Evolutionary conservation across 1,140 invertebrate species (phyloP).

Genomic region (Chlorops oryzae): DNA sequence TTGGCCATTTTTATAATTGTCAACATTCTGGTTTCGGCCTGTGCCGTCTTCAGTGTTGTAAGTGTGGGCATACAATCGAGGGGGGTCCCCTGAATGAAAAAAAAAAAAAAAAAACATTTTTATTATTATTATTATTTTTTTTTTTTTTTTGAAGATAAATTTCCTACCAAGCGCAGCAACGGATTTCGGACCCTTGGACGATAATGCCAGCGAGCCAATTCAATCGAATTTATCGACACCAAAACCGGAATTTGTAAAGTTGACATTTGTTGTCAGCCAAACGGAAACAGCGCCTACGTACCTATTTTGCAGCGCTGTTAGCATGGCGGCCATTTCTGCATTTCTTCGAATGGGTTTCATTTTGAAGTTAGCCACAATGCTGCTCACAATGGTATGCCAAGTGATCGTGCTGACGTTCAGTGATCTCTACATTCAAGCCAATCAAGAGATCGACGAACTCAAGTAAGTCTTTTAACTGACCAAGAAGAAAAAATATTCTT

Average conservation of each 20-base stretch:
- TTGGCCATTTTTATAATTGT: constrained; percentile 62
- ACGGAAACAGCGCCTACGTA: constrained; percentile 54
- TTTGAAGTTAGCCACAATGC: constrained; percentile 72
- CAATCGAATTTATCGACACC: too few species aligned
- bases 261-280: too few species aligned
- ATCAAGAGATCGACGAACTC: constrained; percentile 43
- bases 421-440: constrained; percentile 58
- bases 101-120: background rate
- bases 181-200: too few species aligned
- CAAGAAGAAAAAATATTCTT: background rate
- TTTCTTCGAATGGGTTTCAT: constrained; percentile 79
- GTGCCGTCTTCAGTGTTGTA: constrained; percentile 66
- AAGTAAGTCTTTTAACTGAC: constrained; percentile 53
- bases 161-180: too few species aligned
- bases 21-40: constrained; percentile 59
- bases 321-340: constrained; percentile 70
- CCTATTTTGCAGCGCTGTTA: constrained; percentile 70
- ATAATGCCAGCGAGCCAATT: too few species aligned
- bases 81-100: constrained; percentile 1
- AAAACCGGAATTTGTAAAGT: too few species aligned
- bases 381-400: constrained; percentile 59
- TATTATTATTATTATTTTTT: background rate
- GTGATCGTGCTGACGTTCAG: constrained; percentile 58
- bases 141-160: too few species aligned
- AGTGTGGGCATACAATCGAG: constrained; percentile 44